Base-by-base conservation (phyloP, 2,888 invertebrate species). In the Pristionchus maxplancki region DNA sequence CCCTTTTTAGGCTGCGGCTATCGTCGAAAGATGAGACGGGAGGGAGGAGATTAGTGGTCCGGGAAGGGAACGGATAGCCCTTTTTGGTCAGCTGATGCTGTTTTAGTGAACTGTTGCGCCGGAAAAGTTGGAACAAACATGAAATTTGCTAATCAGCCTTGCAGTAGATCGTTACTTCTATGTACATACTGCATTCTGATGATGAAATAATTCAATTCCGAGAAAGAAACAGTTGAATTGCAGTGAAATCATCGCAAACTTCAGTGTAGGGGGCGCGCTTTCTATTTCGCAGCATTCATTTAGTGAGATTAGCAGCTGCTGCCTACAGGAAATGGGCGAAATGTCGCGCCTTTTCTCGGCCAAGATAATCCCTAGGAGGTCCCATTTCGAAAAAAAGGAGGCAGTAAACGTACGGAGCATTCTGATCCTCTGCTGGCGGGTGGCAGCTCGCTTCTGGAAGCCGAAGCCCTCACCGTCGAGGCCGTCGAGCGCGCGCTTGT, bases 391-490 rank as follows among this genome's bases (percentile, higher is more conserved):
- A 37, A 31, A 67, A 67, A 34, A n/a, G n/a, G n/a, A n/a, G n/a
- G n/a, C n/a, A n/a, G n/a, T 4, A 11, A 28, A 64, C 67, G 31
- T 31, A 78, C 78, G 78, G 78, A 78, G 78, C 78, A 78, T 78
- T 44, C 78, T 44, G 44, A 78, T 78, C 20, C 78, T 24, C 78
- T 78, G 78, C 28, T 78, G 78, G 8, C 28, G 44, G 17, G 24
- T 78, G 37, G 4, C 31, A 1, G 78, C 44, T 64, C 85, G 28
- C 64, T 85, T 85, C 28, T 85, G 44, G 64, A 85, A 85, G 37
- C 85, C 85, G 44, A 85, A 85, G 15, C 85, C 85, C n/a, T 40
- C 85, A 17, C 85, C 85, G 64, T 85, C 85, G 31, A 85, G 64
- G 3, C 85, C 85, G 44, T 85, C 85, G 9, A 85, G 44, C 24